Evolutionary conservation across 2,888 invertebrate genomes (phyloP).

Genomic region (Heliconius sara): DNA sequence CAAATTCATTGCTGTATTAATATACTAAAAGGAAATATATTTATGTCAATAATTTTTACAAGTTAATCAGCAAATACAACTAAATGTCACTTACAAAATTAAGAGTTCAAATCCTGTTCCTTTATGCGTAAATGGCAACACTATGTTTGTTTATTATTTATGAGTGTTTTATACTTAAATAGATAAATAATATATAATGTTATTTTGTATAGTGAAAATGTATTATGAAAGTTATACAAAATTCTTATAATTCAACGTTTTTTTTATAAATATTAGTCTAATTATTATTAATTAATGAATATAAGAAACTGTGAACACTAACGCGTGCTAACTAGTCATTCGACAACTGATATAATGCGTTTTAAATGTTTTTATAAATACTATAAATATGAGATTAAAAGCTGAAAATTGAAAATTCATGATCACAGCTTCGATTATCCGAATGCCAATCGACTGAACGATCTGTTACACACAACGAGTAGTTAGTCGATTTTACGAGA

Average conservation of each 20-base stretch:
- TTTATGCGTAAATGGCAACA: background rate
- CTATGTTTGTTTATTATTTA: slow-evolving; percentile 12
- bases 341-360: slow-evolving; percentile 3
- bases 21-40: background rate
- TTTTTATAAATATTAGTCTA: slow-evolving; percentile 1
- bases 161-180: slow-evolving; percentile 9
- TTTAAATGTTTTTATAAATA: background rate
- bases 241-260: background rate
- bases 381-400: background rate
- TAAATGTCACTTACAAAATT: background rate
- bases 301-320: slow-evolving; percentile 19
- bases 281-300: background rate
- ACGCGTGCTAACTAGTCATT: slow-evolving; percentile 32
- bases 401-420: background rate
- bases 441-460: background rate
- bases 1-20: background rate
- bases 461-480: no score
- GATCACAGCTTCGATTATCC: background rate
- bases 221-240: background rate
- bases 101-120: background rate
- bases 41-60: no score
- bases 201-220: background rate
- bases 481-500: no score
- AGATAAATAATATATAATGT: slow-evolving; percentile 9
- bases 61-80: background rate